Base-by-base conservation (phyloP, 64 coral and sea anemone genomes). In the Porites australiensis region DNA sequence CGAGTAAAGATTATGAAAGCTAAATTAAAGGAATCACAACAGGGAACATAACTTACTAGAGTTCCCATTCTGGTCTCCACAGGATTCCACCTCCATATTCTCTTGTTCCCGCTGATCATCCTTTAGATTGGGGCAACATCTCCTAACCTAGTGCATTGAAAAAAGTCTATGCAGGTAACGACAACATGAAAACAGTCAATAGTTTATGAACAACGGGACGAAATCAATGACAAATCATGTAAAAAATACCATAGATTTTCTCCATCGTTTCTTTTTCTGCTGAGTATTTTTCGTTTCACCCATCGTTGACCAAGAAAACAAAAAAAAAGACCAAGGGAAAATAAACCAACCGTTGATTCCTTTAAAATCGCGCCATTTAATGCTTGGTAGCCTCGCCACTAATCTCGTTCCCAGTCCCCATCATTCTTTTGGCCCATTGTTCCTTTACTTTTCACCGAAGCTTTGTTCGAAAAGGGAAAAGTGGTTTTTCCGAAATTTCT, bases 241-340 rank as follows among this genome's bases (percentile, higher is more conserved):
- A n/a, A 19, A 83, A 84, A 15, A 65, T 51, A 84, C 81, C 61
- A 13, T 68, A 3, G 61, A 84, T 22, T 21, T 84, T 68, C 59
- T 50, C 47, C 61, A 8, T 21, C 81, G 18, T 67, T 84, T 84
- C 2, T 64, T n/a, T 2, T 22, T 84, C 37, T 65, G 44, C 61
- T 67, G 61, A 10, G 13, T 84, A 50, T 20, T 8, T 21, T 45
- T 84, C 47, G 16, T 49, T 18, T 68, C 63, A 16, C 44, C 68
- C 81, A 67, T 84, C 6, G 73, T 13, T 14, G 19, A 49, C 18
- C 46, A 13, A 19, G 27, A 69, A 22, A 3, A 23, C 20, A n/a
- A 6, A 1, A 69, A 69, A 69, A 19, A 75, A 73, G 47, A 73
- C 2, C 70, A 4, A 13, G 2, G 70, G 0, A 46, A 8, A 45